These are phyloP conservation scores for Protodeltote pygarga DNA, from an alignment of 2,888 invertebrate species.

Conservation along the genomic window DNA sequence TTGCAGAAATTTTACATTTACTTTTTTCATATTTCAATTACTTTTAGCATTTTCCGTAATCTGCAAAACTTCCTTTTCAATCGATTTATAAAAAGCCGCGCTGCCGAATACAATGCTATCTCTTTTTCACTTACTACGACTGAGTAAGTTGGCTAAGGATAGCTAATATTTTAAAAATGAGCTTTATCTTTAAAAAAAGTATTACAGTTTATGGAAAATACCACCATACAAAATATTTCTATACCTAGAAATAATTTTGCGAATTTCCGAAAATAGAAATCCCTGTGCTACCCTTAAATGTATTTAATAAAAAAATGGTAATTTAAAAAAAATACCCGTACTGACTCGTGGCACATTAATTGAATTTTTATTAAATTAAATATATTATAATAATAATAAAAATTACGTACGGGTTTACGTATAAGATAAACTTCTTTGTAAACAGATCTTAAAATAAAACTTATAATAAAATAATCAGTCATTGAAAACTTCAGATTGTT, in stretches of 20 bases:
- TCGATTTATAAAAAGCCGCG: slow-evolving; percentile 27
- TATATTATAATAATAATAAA: slow-evolving; percentile 47
- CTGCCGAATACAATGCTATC: slow-evolving; percentile 47
- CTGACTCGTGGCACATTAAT: slow-evolving; percentile 76
- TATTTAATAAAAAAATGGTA: slow-evolving; percentile 56
- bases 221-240: background rate
- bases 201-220: slow-evolving; percentile 21
- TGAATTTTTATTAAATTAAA: slow-evolving; percentile 58
- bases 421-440: slow-evolving; percentile 51
- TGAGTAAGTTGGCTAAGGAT: slow-evolving; percentile 65
- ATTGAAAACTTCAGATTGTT: slow-evolving; percentile 83
- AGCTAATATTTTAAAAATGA: slow-evolving; percentile 36
- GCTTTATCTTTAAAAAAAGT: slow-evolving; percentile 22
- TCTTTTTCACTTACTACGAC: slow-evolving; percentile 63
- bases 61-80: slow-evolving; percentile 10
- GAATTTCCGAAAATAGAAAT: slow-evolving; percentile 33
- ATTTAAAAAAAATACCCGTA: slow-evolving; percentile 78
- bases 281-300: slow-evolving; percentile 33
- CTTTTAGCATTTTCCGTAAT: slow-evolving; percentile 7
- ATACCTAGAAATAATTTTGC: background rate
- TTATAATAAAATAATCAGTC: slow-evolving; percentile 72
- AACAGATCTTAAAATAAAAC: slow-evolving; percentile 73
- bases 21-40: background rate
- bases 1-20: slow-evolving; percentile 29
- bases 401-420: slow-evolving; percentile 65